Percentiles rank a stretch among this genome's conserved stretches.
Conservation (phyloP, 1,140 invertebrate genomes). For the Brachionus paranguensis region DNA sequence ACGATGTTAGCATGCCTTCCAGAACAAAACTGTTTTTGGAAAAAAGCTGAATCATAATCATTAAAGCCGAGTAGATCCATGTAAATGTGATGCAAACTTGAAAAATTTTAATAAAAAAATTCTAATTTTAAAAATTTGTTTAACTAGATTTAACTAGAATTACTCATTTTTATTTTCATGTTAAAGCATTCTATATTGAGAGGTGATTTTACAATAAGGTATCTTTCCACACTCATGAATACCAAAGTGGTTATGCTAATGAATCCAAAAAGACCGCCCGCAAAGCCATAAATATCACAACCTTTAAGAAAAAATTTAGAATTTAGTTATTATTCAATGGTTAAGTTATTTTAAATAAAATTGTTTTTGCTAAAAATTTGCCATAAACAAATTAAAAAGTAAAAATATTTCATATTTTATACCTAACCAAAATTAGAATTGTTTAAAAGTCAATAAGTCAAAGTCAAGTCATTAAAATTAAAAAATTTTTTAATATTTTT, state of each 20-base stretch:
- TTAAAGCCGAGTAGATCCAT: constrained; percentile 4
- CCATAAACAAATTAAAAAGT: too few species aligned
- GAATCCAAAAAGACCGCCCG: constrained; percentile 32
- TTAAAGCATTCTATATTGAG: background rate
- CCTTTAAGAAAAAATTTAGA: background rate
- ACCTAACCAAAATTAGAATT: too few species aligned
- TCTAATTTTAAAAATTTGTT: too few species aligned
- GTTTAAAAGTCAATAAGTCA: too few species aligned
- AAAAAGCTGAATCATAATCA: background rate
- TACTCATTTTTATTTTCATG: constrained; percentile 1
- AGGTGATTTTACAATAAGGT: background rate
- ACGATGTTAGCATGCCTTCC: constrained; percentile 34
- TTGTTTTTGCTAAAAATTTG: too few species aligned
- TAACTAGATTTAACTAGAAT: background rate
- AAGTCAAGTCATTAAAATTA: too few species aligned
- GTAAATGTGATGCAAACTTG: constrained; percentile 6
- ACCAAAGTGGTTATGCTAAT: constrained; percentile 21
- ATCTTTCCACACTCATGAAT: background rate
- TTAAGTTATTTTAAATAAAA: too few species aligned
- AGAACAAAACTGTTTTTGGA: constrained; percentile 24
- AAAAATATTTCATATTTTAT: too few species aligned
- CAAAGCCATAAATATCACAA: constrained; percentile 27
- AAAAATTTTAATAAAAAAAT: background rate
- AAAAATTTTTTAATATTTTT: too few species aligned
- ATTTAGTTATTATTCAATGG: too few species aligned